Base-by-base conservation (phyloP, 1,140 invertebrate genomes). In the Agrilus planipennis region DNA sequence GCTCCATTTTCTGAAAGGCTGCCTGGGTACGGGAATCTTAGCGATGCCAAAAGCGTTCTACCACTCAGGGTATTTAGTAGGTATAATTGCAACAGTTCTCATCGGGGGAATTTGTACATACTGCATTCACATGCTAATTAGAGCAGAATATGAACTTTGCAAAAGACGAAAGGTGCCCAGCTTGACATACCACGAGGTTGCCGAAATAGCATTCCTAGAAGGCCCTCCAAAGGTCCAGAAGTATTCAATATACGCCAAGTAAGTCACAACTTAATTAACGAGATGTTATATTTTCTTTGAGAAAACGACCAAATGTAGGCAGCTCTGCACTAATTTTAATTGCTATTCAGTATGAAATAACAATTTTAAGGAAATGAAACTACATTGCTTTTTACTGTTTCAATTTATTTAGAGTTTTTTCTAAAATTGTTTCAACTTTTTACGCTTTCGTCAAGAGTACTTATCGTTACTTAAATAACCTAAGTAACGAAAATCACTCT, bases 11-110 rank as follows among this genome's bases (percentile, higher is more conserved):
- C 58, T 89, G 14, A 89, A 89, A 54, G 84, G 83, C 16, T 89
- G 88, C 54, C 72, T 92, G 38, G 89, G 89, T 4, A 91, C 89
- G 0, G 89, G 89, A 4, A 85, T 93, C 30, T 57, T 93, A 32
- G 88, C 89, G 12, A 90, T 93, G 83, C 85, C 89, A 2, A 75
- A 79, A 53, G 88, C 89, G 0, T 81, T 91, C 45, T 68, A 67
- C 32, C 78, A 90, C 56, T 69, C 87, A 11, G 89, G 89, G 22
- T 75, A 86, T 40, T 42, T 72, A 0, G 58, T 77, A 25, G 80
- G 82, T n/a, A 55, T 72, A 1, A 52, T 81, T 11, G 78, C 76
- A 2, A 78, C 81, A 2, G 49, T 81, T 3, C 45, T 82, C 1
- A 79, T 88, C 44, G 84, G 81, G 1, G 42, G 75, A 1, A 67